Conservation (phyloP, 64 coral and sea anemone genomes). For the Anthopleura sola region DNA sequence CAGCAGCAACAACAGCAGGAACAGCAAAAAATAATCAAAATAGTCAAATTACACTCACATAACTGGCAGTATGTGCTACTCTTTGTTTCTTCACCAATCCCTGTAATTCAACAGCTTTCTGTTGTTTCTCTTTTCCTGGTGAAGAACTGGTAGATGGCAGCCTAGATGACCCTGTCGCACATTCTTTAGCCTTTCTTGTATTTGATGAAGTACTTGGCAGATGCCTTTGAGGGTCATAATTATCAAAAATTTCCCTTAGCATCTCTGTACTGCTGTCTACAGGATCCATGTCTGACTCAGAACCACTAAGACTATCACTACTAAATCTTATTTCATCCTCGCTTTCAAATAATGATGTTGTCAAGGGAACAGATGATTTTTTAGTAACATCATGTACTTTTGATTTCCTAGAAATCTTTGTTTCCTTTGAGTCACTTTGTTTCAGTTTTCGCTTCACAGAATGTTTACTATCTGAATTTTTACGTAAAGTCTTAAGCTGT, state of each 20-base stretch:
- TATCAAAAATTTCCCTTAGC: slow-evolving; percentile 19
- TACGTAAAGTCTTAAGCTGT: not conserved
- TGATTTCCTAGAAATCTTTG: not conserved
- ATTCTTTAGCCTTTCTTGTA: slow-evolving; percentile 11
- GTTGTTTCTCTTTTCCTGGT: not conserved
- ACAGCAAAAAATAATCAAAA: not conserved
- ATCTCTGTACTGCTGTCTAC: slow-evolving; percentile 1
- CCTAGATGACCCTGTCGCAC: not conserved
- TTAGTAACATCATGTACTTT: not conserved
- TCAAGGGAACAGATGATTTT: slow-evolving; percentile 2
- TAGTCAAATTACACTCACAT: slow-evolving; percentile 40
- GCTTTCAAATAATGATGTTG: not conserved
- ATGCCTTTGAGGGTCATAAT: slow-evolving; percentile 5
- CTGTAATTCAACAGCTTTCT: slow-evolving; percentile 28
- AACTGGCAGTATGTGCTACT: slow-evolving; percentile 67
- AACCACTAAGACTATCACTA: not conserved
- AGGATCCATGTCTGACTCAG: not conserved
- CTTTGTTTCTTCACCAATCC: slow-evolving; percentile 79
- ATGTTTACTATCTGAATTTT: not conserved
- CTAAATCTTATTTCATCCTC: not conserved
- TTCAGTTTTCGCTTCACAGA: not conserved
- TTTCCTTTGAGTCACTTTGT: not conserved
- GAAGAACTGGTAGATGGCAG: not conserved
- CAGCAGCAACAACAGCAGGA: not conserved
- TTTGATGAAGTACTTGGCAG: not conserved